phyloP scores from a whole-genome alignment of 2,888 invertebrate species.

The Chymomyza amoena region DNA sequence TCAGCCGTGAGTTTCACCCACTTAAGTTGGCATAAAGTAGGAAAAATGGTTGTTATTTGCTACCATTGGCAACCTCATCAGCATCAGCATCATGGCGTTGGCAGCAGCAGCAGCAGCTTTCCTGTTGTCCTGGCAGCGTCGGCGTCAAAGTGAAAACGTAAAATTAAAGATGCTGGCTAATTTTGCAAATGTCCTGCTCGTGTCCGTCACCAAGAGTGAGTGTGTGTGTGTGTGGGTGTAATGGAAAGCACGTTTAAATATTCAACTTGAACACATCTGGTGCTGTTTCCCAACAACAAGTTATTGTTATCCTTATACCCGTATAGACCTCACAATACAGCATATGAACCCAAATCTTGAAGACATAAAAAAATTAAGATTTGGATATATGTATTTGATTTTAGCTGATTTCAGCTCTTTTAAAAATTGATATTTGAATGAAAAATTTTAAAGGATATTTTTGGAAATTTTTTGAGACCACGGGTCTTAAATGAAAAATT shows the following conservation, averaged over 20 bases:
- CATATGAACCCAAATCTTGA: no score
- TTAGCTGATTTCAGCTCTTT: no score
- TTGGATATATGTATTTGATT: no score
- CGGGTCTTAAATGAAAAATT: no score
- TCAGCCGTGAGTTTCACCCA: slow-evolving; percentile 48
- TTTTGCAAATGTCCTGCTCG: slow-evolving; percentile 28
- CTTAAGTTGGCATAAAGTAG: slow-evolving; percentile 67
- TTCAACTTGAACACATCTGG: slow-evolving; percentile 59
- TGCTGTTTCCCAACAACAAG: slow-evolving; percentile 20
- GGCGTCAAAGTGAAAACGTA: slow-evolving; percentile 43
- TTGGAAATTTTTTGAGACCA: no score
- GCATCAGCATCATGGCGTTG: slow-evolving; percentile 22
- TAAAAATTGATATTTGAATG: no score
- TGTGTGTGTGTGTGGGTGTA: slow-evolving; percentile 22
- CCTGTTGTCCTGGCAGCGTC: not conserved
- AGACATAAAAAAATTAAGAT: no score
- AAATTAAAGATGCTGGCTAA: slow-evolving; percentile 53
- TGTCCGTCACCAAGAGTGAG: not conserved
- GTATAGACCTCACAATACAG: not conserved
- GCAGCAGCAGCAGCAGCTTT: not conserved
- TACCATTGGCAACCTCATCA: slow-evolving; percentile 58
- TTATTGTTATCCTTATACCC: not conserved
- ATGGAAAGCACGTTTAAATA: slow-evolving; percentile 48
- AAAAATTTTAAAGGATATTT: no score
- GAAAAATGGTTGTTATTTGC: slow-evolving; percentile 58